Evolutionary conservation across 92 coral and sea anemone species (phyloP).

Genomic region (Umimayanthus chanpuru): DNA sequence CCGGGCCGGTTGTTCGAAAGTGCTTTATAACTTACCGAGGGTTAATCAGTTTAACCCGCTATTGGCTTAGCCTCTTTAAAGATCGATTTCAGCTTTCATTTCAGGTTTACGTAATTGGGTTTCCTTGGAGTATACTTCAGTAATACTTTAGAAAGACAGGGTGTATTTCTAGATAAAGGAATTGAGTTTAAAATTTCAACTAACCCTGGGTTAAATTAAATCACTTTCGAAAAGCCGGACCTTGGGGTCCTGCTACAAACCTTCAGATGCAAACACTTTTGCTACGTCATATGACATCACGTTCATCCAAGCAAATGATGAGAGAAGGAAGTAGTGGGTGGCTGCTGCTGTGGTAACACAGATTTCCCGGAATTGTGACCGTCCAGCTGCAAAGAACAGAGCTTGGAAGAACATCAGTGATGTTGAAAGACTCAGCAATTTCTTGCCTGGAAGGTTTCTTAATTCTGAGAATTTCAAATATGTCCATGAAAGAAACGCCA

Average conservation of each 20-base stretch:
- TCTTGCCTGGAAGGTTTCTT: conserved; percentile 59
- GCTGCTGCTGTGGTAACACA: conserved; percentile 38
- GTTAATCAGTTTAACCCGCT: too few species aligned
- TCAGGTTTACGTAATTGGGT: too few species aligned
- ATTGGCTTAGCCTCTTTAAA: too few species aligned
- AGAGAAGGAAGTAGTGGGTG: conserved; percentile 49
- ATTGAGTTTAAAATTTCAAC: too few species aligned
- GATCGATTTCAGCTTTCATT: too few species aligned
- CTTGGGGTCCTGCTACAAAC: conserved; percentile 8
- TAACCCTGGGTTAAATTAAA: too few species aligned
- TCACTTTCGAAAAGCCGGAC: too few species aligned
- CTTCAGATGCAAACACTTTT: conserved; percentile 45
- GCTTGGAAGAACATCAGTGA: conserved; percentile 40
- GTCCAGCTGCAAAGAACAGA: conserved; percentile 10
- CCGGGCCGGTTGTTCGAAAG: too few species aligned
- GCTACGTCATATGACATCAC: conserved; percentile 56
- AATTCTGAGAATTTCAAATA: conserved; percentile 27
- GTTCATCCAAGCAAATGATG: conserved; percentile 61
- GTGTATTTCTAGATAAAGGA: too few species aligned
- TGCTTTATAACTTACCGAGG: too few species aligned
- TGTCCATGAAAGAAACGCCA: neutral
- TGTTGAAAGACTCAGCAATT: conserved; percentile 43
- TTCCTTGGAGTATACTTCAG: too few species aligned
- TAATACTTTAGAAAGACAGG: too few species aligned
- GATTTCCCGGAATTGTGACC: neutral